Evolutionary conservation across 2,888 invertebrate species (phyloP), one percentile per base, ranked within the genome.

Genomic region (Ectemnius lituratus): DNA sequence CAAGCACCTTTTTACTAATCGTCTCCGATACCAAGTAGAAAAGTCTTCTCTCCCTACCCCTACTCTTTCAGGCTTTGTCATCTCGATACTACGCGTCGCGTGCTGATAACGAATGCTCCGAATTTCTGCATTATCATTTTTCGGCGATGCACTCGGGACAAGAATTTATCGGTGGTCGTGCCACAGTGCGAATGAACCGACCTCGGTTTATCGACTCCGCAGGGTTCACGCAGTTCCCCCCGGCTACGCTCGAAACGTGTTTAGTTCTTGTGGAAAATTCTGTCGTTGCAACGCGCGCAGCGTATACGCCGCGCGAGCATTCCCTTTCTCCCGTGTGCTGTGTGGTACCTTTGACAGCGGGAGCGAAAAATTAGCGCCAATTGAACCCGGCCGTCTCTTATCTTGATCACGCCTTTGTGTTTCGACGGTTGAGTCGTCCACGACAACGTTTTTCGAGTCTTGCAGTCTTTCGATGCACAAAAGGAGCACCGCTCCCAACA

Each of bases 111-210:
- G n/a, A 52, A 52, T 16, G 16, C 4, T 52, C 16, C n/a, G 16
- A 52, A 52, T 52, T 52, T 52, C 16, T 16, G 52, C 52, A 52
- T 52, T 16, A 52, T 52, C 52, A 52, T 52, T 52, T 52, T 52
- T 52, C 6, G 52, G 52, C 52, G 52, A 52, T 52, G 52, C 52
- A 52, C n/a, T 13, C 14, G 52, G 52, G 16, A 37, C 37, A 37
- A 52, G 16, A 52, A 52, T 52, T 52, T 52, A 52, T 52, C 52
- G 52, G 52, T 13, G 16, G 37, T 14, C n/a, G n/a, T 52, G 52
- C 14, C 16, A 16, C n/a, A 52, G 52, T 52, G 52, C 52, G 16
- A 52, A 52, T 16, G 52, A 52, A 52, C 16, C 52, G 16, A 13
- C 52, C n/a, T 52, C 52, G 52, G 52, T 52, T 52, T 52, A 52